phyloP scores from a whole-genome alignment of 2,888 invertebrate genomes.

The Ennomos erosarius region DNA sequence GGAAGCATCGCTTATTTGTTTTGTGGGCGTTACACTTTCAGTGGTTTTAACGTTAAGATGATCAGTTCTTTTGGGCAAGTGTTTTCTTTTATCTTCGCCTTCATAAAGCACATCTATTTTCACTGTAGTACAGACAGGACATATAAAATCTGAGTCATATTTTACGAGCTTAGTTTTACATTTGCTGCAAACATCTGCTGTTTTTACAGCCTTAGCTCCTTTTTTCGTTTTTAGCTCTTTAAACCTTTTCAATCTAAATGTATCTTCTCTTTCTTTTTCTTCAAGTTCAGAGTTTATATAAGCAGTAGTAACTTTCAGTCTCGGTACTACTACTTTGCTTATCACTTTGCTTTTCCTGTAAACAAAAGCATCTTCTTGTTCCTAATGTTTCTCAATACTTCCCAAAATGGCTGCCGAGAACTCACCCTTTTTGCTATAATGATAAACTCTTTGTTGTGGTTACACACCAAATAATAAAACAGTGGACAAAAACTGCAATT shows the following conservation, averaged over 20 bases:
- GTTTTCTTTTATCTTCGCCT: no score
- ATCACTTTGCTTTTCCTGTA: constrained; percentile 55
- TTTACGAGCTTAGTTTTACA: no score
- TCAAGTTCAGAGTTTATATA: constrained; percentile 52
- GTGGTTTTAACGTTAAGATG: no score
- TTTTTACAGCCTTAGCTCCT: no score
- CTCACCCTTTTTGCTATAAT: neutral
- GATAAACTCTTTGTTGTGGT: neutral
- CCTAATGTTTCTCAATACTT: neutral
- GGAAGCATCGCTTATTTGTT: no score
- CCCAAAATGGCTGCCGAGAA: neutral
- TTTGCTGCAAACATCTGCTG: no score
- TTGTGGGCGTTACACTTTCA: no score
- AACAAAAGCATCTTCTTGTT: constrained; percentile 10
- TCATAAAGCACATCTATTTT: no score
- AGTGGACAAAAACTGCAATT: neutral
- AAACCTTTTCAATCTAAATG: constrained; percentile 50
- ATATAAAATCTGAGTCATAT: no score
- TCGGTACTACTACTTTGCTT: constrained; percentile 51
- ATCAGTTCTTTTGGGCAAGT: no score
- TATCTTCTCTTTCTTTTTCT: constrained; percentile 52
- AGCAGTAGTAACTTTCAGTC: constrained; percentile 41
- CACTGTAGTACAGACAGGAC: no score
- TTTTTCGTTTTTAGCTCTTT: constrained; percentile 38
- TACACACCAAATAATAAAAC: neutral